These are phyloP conservation scores for Trichonephila clavipes DNA, from an alignment of 1,140 invertebrate genomes.

Conservation along the genomic window DNA sequence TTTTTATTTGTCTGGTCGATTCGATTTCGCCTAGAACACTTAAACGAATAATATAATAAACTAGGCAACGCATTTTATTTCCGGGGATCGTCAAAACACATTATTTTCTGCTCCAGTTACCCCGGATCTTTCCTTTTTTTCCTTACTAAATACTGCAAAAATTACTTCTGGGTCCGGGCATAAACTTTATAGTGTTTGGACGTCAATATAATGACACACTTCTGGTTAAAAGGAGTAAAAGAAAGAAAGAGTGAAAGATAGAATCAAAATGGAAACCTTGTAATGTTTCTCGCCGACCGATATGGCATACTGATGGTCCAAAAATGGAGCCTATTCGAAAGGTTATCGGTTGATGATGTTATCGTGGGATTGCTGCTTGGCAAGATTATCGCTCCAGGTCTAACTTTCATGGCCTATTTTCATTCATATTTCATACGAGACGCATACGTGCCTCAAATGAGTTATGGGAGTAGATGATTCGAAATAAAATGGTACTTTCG, in stretches of 20 bases:
- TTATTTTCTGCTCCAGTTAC: background rate
- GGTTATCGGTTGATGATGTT: constrained; percentile 53
- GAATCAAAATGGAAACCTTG: constrained; percentile 41
- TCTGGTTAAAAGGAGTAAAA: background rate
- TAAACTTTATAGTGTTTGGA: background rate
- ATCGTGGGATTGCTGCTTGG: constrained; percentile 19
- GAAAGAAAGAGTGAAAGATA: constrained; percentile 17
- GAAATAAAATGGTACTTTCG: background rate
- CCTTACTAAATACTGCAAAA: background rate
- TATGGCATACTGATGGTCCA: constrained; percentile 39
- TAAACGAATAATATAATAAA: background rate
- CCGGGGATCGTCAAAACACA: background rate
- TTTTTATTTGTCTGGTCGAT: background rate
- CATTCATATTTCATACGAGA: constrained; percentile 5
- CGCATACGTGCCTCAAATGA: constrained; percentile 5
- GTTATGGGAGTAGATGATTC: background rate
- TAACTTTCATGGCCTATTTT: constrained; percentile 32
- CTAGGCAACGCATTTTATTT: background rate
- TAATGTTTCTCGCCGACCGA: constrained; percentile 37
- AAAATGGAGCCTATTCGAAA: constrained; percentile 48
- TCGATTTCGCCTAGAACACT: background rate
- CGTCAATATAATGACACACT: background rate
- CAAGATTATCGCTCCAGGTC: constrained; percentile 12
- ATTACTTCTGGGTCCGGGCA: background rate
- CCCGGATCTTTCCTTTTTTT: background rate